Evolutionary conservation across 2,888 invertebrate genomes (phyloP).

Genomic region (Synanthedon tipuliformis): DNA sequence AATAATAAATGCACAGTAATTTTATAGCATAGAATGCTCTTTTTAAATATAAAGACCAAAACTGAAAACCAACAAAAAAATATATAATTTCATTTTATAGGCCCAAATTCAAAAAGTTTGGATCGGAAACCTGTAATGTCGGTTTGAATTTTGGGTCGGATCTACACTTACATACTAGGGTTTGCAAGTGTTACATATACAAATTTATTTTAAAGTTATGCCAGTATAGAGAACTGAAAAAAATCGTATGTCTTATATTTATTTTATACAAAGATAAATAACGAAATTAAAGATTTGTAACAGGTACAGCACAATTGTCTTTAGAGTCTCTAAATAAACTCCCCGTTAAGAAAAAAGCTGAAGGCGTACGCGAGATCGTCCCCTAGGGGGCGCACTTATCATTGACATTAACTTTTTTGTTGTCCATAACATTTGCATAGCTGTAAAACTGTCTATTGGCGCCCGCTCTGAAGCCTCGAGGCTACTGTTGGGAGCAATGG

Average conservation of each 20-base stretch:
- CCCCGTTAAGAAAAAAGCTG: slow-evolving; percentile 25
- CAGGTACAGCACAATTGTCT: slow-evolving; percentile 1
- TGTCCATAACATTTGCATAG: slow-evolving; percentile 71
- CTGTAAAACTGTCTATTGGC: slow-evolving; percentile 50
- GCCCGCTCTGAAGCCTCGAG: slow-evolving; percentile 41
- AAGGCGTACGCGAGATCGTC: slow-evolving; percentile 37
- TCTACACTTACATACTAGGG: too few species aligned
- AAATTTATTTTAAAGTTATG: not conserved
- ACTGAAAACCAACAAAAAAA: too few species aligned
- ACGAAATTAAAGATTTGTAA: not conserved
- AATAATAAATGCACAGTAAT: not conserved
- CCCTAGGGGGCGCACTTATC: slow-evolving; percentile 62
- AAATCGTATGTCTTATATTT: not conserved
- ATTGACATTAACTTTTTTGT: slow-evolving; percentile 69
- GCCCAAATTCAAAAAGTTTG: too few species aligned
- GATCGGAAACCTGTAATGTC: too few species aligned
- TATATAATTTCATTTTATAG: too few species aligned
- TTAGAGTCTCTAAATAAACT: slow-evolving; percentile 25
- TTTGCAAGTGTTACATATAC: too few species aligned
- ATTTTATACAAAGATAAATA: not conserved
- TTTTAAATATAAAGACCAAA: too few species aligned
- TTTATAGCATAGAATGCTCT: too few species aligned
- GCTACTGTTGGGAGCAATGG: slow-evolving; percentile 43
- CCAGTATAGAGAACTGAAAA: not conserved
- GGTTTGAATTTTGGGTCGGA: too few species aligned